Evolutionary conservation across 2,888 invertebrate species (phyloP), one percentile per base, ranked within the genome.

Genomic region (Ormyrus labotus): DNA sequence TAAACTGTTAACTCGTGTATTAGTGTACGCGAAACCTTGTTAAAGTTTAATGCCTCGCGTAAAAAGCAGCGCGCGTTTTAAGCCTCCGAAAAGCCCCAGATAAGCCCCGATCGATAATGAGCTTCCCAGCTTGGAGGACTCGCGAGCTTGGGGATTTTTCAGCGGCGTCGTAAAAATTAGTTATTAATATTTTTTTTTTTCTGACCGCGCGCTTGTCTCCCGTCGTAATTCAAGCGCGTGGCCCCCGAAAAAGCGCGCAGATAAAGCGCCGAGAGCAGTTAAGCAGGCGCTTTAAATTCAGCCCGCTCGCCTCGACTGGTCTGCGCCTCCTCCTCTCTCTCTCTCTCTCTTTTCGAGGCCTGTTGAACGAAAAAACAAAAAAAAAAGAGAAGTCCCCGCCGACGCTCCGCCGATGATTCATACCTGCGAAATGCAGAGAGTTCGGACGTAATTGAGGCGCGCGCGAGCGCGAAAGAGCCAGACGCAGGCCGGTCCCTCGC

Each of bases 211-310:
- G 2, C n/a, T n/a, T 8, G 6, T 5, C 47, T n/a, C 53, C 3
- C 19, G 7, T n/a, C 53, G 48, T 70, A 77, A 77, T 55, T 70
- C 70, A 58, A 9, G 50, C 45, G 53, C 65, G 6, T 2, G 55
- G 45, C 13, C 69, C 11, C 9, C 68, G 61, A 71, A 78, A 64
- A 70, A 77, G 53, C 48, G 65, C 45, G 48, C 19, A 0, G 19
- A 58, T 10, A 34, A 50, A 50, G 45, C 53, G 34, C 19, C 67
- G 61, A 51, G 48, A 47, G 6, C 45, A 11, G 57, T 48, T 76
- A 80, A 80, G 67, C 71, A 80, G 74, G 65, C 80, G 75, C 75
- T 80, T 80, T 80, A 80, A 80, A 80, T 80, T 80, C 80, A 76
- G 67, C 51, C 55, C 51, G 71, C 55, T 71, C 60, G 58, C 9